Evolutionary conservation across 2,797 vertebrate genomes (phyloP).

Genomic region (Pyrocephalus nanus): DNA sequence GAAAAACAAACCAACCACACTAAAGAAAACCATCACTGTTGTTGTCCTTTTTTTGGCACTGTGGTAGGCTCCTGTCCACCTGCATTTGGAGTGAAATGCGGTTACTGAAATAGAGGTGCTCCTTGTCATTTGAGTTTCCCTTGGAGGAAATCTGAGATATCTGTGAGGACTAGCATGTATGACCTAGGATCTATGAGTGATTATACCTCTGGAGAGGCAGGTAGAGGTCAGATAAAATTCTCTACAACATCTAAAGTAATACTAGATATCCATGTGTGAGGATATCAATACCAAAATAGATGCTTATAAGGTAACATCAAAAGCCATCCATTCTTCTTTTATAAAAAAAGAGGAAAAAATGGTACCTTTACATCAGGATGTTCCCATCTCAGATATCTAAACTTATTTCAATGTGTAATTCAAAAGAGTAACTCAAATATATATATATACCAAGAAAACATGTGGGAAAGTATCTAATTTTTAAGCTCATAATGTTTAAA

Average conservation of each 20-base stretch:
- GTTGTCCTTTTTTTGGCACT: neutral
- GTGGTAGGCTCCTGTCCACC: neutral
- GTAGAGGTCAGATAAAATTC: neutral
- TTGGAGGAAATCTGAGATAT: neutral
- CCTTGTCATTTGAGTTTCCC: neutral
- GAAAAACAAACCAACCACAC: too few relatives aligned
- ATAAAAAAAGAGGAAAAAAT: neutral
- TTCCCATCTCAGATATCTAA: neutral
- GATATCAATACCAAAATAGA: neutral
- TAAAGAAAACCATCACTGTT: neutral
- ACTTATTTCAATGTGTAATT: neutral
- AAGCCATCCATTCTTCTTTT: neutral
- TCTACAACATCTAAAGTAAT: neutral
- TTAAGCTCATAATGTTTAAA: neutral
- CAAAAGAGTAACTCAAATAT: neutral
- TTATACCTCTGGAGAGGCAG: neutral
- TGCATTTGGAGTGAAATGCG: neutral
- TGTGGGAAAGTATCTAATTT: neutral
- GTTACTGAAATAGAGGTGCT: neutral
- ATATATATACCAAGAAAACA: neutral
- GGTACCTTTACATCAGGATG: neutral
- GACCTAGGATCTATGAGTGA: neutral
- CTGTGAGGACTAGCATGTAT: neutral
- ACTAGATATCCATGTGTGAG: neutral
- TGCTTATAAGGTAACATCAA: neutral